Base-by-base conservation (phyloP, 1,140 invertebrate species). In the Caenorhabditis tropicalis region DNA sequence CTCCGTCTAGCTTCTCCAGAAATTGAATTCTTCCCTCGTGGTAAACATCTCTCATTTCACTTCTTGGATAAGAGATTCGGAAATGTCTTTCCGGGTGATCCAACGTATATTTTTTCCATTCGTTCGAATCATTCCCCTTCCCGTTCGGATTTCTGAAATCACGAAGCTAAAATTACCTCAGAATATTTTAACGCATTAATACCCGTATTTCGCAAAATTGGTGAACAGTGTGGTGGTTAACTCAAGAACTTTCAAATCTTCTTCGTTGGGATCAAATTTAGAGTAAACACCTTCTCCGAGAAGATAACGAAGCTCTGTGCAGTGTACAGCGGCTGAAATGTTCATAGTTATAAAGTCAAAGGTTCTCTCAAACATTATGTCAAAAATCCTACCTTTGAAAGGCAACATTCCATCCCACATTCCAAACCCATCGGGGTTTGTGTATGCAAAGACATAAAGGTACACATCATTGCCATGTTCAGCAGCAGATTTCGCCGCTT, bases 391-490 rank as follows among this genome's bases (percentile, higher is more conserved):
- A 85, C 84, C 84, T 21, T 56, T 56, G 36, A 85, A 85, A 21
- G 84, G 84, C 3, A 85, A 15, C 39, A 81, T 48, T 19, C 27
- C 29, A 56, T 48, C 79, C 36, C 83, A 65, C 29, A 56, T 43
- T n/a, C 82, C 79, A 53, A 82, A 58, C 5, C 36, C 31, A n/a
- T 86, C 27, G 9, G 65, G 48, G 86, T 83, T 86, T 12, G 48
- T 56, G 53, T 84, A 79, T 12, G 65, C 74, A 21, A 84, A 85
- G 29, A 36, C 56, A 31, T 86, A 87, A n/a, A 65, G 49, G 36
- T 82, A 87, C 24, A 87, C 87, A 86, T 95, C 94, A 5, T 96
- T 95, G 90, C 65, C 79, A 46, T 49, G 31, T 12, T 53, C 24
- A n/a, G 83, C 74, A 43, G 65, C 65, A 16, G 15, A 19, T 21